Conservation (phyloP, 2,113 vertebrate genomes). For the Parus major region DNA sequence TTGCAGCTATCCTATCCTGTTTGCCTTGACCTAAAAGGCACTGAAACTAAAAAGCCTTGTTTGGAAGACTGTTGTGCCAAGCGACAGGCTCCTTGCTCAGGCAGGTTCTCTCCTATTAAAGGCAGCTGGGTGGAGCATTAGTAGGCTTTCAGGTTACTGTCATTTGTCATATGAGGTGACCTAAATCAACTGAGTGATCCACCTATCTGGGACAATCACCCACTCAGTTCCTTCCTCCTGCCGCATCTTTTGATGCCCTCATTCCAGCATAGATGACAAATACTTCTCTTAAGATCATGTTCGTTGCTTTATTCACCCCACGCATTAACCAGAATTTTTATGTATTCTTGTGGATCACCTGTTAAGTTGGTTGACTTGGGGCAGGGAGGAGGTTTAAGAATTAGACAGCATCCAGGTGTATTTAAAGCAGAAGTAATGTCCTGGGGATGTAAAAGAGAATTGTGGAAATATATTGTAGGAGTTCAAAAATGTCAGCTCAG, state of each 20-base stretch:
- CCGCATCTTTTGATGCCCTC: conserved; percentile 13
- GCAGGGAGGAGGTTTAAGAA: background rate
- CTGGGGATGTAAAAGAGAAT: background rate
- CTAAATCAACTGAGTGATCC: conserved; percentile 28
- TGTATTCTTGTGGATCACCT: background rate
- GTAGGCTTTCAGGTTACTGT: background rate
- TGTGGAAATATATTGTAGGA: conserved; percentile 9
- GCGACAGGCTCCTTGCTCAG: background rate
- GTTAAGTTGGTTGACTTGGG: background rate
- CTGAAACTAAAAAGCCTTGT: background rate
- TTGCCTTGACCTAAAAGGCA: background rate
- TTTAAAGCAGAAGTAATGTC: background rate
- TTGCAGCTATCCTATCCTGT: background rate
- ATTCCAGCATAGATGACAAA: background rate
- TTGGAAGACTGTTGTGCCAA: background rate
- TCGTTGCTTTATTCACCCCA: conserved; percentile 11
- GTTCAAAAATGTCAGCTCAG: conserved; percentile 18
- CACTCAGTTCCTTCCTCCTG: conserved; percentile 12
- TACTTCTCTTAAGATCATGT: background rate
- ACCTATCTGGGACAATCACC: conserved; percentile 30
- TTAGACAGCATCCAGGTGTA: conserved; percentile 1
- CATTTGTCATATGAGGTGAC: conserved; percentile 10
- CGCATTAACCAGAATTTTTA: background rate
- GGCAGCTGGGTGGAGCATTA: conserved; percentile 19
- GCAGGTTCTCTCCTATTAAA: background rate